Conservation (phyloP, 2,888 invertebrate species). For the Sesamia inferens region DNA sequence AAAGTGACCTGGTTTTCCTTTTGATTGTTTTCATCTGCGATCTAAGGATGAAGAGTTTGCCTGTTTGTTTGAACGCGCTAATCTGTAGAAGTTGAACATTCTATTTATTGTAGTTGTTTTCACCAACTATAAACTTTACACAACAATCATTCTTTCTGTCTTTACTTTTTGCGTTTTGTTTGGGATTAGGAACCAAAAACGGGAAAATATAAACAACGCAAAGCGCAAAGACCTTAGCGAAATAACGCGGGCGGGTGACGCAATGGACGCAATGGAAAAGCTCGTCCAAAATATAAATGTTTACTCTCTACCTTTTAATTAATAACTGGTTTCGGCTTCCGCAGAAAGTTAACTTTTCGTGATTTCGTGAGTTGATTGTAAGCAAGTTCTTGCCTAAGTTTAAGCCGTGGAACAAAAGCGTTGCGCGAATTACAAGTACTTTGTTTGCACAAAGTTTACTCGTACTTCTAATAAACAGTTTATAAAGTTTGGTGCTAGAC, state of each 20-base stretch:
- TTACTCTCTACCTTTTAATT: too few species aligned
- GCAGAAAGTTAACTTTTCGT: not conserved
- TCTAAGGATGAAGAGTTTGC: not conserved
- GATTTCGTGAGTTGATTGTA: not conserved
- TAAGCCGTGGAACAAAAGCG: conserved; percentile 10
- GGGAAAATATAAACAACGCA: not conserved
- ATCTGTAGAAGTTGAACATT: not conserved
- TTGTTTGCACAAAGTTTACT: not conserved
- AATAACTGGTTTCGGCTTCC: not conserved
- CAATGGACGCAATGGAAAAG: not conserved
- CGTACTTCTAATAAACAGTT: not conserved
- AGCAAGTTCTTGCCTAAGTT: conserved; percentile 7
- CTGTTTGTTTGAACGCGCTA: not conserved
- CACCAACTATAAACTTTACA: not conserved
- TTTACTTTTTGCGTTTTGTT: too few species aligned
- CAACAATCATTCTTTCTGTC: too few species aligned
- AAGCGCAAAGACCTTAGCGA: not conserved
- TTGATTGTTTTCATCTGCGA: not conserved
- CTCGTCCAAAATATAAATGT: not conserved
- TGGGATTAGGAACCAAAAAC: not conserved
- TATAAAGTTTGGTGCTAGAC: not conserved
- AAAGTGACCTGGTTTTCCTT: not conserved
- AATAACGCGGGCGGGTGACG: not conserved
- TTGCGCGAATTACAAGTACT: conserved; percentile 5
- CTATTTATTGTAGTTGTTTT: not conserved